These are phyloP conservation scores for Synodontis membranacea DNA, from an alignment of 2,113 vertebrate genomes.

Conservation along the genomic window DNA sequence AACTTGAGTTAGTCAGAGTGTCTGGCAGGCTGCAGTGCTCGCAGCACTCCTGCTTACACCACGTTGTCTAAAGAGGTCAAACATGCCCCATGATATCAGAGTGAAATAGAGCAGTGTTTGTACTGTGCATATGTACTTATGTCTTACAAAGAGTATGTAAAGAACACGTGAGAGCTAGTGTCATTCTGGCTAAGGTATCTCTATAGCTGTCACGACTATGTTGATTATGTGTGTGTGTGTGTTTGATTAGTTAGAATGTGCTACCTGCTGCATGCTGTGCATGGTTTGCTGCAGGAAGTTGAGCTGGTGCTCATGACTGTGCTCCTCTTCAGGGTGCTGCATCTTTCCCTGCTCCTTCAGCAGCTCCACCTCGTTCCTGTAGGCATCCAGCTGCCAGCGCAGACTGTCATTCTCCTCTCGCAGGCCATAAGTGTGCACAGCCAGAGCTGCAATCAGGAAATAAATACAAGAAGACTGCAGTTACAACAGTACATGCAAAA, in stretches of 20 bases:
- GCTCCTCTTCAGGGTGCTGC: constrained; percentile 78
- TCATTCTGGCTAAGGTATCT: background rate
- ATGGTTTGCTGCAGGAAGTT: constrained; percentile 90
- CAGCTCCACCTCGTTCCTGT: constrained; percentile 92
- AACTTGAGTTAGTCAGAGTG: background rate
- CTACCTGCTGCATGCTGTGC: constrained; percentile 96
- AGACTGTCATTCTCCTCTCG: constrained; percentile 96
- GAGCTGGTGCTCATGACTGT: constrained; percentile 81
- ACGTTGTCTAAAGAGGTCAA: constrained; percentile 8
- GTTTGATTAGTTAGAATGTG: constrained; percentile 1
- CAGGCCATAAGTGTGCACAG: constrained; percentile 82
- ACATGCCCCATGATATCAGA: background rate
- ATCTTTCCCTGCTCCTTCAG: constrained; percentile 85
- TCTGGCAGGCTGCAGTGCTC: constrained; percentile 1
- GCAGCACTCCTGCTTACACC: background rate
- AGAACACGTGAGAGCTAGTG: background rate
- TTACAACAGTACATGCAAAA: background rate
- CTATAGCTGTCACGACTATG: background rate
- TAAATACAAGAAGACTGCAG: background rate
- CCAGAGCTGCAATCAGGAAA: constrained; percentile 70
- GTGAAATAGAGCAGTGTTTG: background rate
- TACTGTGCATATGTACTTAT: too few species aligned
- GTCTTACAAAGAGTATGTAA: background rate
- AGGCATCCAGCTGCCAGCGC: constrained; percentile 93
- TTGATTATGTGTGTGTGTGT: constrained; percentile 2